Percentiles rank a stretch among this genome's conserved stretches.
phyloP scores from a whole-genome alignment of 2,888 invertebrate genomes.

The Platycheirus rosarum region DNA sequence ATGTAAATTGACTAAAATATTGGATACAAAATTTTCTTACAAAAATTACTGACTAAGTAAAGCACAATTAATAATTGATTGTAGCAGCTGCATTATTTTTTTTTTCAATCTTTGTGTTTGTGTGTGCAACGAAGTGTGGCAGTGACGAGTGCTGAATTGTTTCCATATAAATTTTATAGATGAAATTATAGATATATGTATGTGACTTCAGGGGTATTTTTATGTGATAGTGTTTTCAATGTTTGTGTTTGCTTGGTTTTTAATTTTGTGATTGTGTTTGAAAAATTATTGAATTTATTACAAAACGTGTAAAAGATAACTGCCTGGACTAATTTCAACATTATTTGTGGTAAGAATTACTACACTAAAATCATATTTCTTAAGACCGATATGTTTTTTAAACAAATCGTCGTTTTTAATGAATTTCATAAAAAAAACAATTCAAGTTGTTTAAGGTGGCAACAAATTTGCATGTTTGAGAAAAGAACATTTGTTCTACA shows the following conservation, averaged over 20 bases:
- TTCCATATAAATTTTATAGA: constrained; percentile 66
- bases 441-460: no score
- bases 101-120: constrained; percentile 44
- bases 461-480: no score
- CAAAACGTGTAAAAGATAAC: not conserved
- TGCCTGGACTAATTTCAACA: constrained; percentile 19
- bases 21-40: not conserved
- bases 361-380: no score
- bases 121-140: constrained; percentile 28
- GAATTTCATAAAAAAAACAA: no score
- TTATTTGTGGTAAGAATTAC: constrained; percentile 30
- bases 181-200: constrained; percentile 10
- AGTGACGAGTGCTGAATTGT: constrained; percentile 37
- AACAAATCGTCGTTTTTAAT: no score
- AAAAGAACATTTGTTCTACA: no score
- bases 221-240: constrained; percentile 32
- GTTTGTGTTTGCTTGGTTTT: constrained; percentile 1
- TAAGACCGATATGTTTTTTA: no score
- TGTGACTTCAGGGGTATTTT: constrained; percentile 27
- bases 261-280: constrained; percentile 26
- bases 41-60: constrained; percentile 29
- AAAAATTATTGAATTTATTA: not conserved
- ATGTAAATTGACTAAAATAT: not conserved
- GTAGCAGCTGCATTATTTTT: constrained; percentile 62
- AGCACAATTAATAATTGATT: constrained; percentile 36